Evolutionary conservation across 2,797 vertebrate genomes (phyloP), one percentile per base, ranked within the genome.

Genomic region (Cichlasoma orientale): DNA sequence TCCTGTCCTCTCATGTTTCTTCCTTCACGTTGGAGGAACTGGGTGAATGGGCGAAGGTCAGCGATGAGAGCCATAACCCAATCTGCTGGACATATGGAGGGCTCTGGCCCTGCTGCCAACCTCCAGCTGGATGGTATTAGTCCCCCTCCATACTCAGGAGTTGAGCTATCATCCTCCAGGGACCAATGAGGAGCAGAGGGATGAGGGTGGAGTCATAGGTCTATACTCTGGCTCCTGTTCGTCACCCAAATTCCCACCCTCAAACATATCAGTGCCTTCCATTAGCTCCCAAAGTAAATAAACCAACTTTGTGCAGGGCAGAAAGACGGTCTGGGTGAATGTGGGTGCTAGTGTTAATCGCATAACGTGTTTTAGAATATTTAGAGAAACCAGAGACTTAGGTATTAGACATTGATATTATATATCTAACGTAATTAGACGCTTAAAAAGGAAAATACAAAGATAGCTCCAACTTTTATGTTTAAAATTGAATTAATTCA

Each of bases 51-150:
- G 83, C 69, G 80, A 79, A 71, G 75, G 74, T 91, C 85, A 89
- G 33, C 14, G 23, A 77, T 80, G 69, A 77, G 72, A 89, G 73
- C 56, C 70, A 74, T 13, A 84, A 74, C 31, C 74, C 77, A 87
- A 89, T 92, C 90, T 91, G 80, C 78, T 82, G 63, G 85, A 82
- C 91, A 93, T 92, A 89, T 92, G 90, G 89, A 88, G 82, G 82
- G 75, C 50, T 85, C 63, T 83, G 78, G 87, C 77, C 53, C 55
- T 85, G 74, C 77, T 90, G 82, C 87, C 83, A 86, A 70, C 76
- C 79, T 86, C 88, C 92, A 95, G 92, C 92, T 95, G 94, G 90
- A 92, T 77, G 59, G 85, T 80, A 83, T 94, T 93, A 92, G 82
- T 68, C 85, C 83, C 63, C 83, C 80, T 81, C 58, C 23, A 23